Percentiles rank a stretch among this genome's conserved stretches.
phyloP scores from a whole-genome alignment of 2,888 invertebrate species.

The Agriopis marginaria region DNA sequence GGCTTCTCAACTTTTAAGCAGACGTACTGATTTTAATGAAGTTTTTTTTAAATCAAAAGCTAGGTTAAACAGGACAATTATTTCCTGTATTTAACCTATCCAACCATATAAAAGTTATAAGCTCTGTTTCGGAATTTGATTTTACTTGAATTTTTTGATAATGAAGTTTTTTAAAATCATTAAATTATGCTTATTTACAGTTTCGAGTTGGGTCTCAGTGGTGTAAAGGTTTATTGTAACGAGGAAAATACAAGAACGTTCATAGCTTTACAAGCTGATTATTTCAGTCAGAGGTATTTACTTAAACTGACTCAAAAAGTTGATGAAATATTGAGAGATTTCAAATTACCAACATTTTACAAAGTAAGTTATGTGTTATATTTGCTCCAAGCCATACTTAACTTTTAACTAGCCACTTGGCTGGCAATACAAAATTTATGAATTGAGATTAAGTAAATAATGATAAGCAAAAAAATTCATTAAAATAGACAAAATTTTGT shows the following conservation, averaged over 20 bases:
- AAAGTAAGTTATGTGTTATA: constrained; percentile 78
- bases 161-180: no score
- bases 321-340: constrained; percentile 90
- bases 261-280: constrained; percentile 89
- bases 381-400: neutral
- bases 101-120: no score
- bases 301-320: constrained; percentile 85
- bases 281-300: constrained; percentile 85
- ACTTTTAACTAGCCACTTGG: neutral
- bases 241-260: constrained; percentile 95
- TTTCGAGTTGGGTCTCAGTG: constrained; percentile 87
- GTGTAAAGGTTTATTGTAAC: constrained; percentile 91
- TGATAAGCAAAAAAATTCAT: neutral
- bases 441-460: neutral
- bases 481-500: neutral
- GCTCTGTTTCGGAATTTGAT: no score
- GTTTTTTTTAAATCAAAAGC: no score
- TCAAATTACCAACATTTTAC: constrained; percentile 92
- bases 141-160: no score
- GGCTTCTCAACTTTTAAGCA: no score
- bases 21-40: no score
- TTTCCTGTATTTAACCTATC: no score
- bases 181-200: constrained; percentile 65
- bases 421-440: no score
- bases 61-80: no score